A percentile compares a stretch with the other conserved stretches of the same genome.
Evolutionary conservation across 2,797 vertebrate species (phyloP).

Genomic region (Paguma larvata): DNA sequence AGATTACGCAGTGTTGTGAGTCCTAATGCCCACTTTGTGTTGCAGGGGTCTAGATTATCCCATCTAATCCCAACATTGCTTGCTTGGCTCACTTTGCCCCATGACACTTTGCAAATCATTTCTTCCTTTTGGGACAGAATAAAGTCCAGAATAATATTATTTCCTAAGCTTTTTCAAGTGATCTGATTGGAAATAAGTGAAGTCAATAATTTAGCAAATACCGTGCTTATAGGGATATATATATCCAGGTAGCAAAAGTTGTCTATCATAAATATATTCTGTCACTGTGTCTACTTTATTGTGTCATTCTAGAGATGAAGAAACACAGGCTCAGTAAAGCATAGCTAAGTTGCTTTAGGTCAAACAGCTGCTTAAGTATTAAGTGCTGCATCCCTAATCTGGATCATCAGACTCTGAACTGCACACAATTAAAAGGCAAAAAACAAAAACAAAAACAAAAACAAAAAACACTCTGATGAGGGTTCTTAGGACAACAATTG

Average conservation of each 20-base stretch:
- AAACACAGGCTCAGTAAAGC: neutral
- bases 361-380: neutral
- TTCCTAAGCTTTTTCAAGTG: slow-evolving; percentile 34
- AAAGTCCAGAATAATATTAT: neutral
- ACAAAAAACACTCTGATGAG: neutral
- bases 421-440: neutral
- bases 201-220: slow-evolving; percentile 11
- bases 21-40: neutral
- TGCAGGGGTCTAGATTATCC: neutral
- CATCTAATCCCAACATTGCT: neutral
- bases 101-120: neutral
- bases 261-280: neutral
- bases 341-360: neutral
- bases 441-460: neutral
- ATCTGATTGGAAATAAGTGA: neutral
- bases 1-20: neutral
- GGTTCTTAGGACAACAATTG: neutral
- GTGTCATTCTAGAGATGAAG: neutral
- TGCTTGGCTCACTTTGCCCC: neutral
- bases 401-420: neutral
- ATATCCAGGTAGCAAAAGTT: neutral
- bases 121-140: neutral
- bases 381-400: neutral
- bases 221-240: neutral
- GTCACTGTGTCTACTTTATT: neutral